phyloP scores from a whole-genome alignment of 2,797 vertebrate genomes.

The Chiroxiphia lanceolata region DNA sequence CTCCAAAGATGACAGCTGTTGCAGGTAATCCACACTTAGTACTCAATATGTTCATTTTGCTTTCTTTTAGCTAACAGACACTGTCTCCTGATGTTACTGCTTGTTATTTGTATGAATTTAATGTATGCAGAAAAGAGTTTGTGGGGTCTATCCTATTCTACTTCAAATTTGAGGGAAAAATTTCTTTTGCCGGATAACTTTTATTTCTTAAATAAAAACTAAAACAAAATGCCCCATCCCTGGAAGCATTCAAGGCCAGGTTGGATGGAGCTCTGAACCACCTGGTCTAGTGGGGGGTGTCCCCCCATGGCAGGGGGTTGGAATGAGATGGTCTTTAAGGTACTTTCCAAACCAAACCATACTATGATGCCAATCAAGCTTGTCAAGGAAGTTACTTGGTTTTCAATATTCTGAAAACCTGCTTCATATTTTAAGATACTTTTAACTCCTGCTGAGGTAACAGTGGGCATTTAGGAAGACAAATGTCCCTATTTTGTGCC shows the following conservation, averaged over 20 bases:
- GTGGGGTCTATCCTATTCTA: not conserved
- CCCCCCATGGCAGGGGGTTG: not conserved
- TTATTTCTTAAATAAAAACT: not conserved
- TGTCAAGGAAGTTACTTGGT: not conserved
- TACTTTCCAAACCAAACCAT: not conserved
- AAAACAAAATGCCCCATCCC: not conserved
- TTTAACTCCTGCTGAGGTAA: not conserved
- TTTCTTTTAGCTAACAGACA: not conserved
- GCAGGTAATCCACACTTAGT: slow-evolving; percentile 39
- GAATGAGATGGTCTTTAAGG: not conserved
- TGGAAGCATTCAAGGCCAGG: not conserved
- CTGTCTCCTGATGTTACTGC: not conserved
- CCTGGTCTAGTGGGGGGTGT: not conserved
- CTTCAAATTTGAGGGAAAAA: not conserved
- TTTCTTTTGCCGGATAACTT: not conserved
- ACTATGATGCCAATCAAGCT: not conserved
- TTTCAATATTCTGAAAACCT: not conserved
- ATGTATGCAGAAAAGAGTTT: not conserved
- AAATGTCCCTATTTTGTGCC: not conserved
- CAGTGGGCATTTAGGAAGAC: not conserved
- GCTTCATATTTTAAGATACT: not conserved
- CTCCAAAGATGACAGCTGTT: slow-evolving; percentile 54
- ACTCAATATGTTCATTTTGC: not conserved
- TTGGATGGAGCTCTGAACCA: not conserved
- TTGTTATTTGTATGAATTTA: not conserved